A percentile compares a stretch with the other conserved stretches of the same genome.
Evolutionary conservation across 2,888 invertebrate genomes (phyloP).

Genomic region (Osedax fenrisi): DNA sequence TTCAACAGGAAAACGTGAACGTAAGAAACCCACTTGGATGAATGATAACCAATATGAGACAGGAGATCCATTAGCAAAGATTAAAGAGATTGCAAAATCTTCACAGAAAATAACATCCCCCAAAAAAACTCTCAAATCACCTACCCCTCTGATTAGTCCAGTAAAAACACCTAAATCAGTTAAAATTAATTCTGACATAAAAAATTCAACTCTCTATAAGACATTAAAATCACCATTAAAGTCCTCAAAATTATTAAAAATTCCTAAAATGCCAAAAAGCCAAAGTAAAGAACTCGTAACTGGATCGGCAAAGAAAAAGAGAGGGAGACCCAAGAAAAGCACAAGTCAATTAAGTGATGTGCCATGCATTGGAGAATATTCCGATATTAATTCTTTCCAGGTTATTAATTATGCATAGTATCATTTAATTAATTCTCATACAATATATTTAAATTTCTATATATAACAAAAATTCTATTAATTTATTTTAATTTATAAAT

Average conservation of each 20-base stretch:
- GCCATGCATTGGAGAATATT: not conserved
- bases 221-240: not conserved
- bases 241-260: not conserved
- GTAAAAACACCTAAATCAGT: too few species aligned
- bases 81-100: not conserved
- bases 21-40: not conserved
- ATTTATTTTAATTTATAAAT: too few species aligned
- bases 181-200: too few species aligned
- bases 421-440: too few species aligned
- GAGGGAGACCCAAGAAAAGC: too few species aligned
- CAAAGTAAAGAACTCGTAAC: too few species aligned
- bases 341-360: too few species aligned
- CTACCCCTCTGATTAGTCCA: not conserved
- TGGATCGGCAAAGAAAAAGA: too few species aligned
- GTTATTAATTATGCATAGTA: too few species aligned
- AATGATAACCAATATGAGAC: not conserved
- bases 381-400: not conserved
- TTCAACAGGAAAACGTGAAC: not conserved
- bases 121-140: not conserved
- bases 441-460: too few species aligned
- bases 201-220: too few species aligned
- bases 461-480: too few species aligned
- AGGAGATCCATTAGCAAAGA: not conserved
- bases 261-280: not conserved
- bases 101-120: not conserved